Evolutionary conservation across 2,113 vertebrate genomes (phyloP), one percentile per base, ranked within the genome.

Genomic region (Asarcornis scutulata): DNA sequence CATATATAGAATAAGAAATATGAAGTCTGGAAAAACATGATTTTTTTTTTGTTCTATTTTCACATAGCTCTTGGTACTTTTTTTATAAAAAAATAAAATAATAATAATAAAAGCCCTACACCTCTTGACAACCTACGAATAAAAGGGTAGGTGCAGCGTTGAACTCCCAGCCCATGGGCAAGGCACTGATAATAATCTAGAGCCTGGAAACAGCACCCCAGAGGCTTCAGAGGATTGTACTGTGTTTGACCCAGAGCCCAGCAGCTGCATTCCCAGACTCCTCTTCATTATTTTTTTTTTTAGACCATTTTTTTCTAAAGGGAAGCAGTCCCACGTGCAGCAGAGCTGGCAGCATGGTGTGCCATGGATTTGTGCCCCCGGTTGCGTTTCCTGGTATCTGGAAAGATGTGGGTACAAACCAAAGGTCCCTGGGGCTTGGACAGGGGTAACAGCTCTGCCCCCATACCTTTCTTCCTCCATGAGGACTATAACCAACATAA

Each of bases 11-110:
- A 52, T 23, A 42, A 53, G 26, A 58, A 40, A 34, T 13, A 26
- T 40, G 53, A 31, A 63, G 17, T 13, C 2, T 64, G 64, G 29
- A 1, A 23, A 13, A 63, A 44, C 1, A 0, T 1, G 1, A 9
- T 21, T 10, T 48, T 59, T 4, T 4, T 8, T 69, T 60, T 75
- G 71, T 60, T 67, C 67, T 83, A 36, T 66, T 74, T 86, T 83
- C 52, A 34, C 63, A 26, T 5, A 71, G n/a, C 27, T 75, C 38
- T 50, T 86, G 77, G 38, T 25, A 20, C 21, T 40, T 40, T 40
- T 40, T 40, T 40, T 40, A 22, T 32, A 31, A 25, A 40, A 14
- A 0, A 8, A 46, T 18, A 46, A 46, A 46, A 44, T 44, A 46
- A 46, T 4, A 46, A 18, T 4, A 17, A 46, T 13, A 38, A 38